Evolutionary conservation across 2,113 vertebrate species (phyloP), one percentile per base, ranked within the genome.

Genomic region (Suncus etruscus): DNA sequence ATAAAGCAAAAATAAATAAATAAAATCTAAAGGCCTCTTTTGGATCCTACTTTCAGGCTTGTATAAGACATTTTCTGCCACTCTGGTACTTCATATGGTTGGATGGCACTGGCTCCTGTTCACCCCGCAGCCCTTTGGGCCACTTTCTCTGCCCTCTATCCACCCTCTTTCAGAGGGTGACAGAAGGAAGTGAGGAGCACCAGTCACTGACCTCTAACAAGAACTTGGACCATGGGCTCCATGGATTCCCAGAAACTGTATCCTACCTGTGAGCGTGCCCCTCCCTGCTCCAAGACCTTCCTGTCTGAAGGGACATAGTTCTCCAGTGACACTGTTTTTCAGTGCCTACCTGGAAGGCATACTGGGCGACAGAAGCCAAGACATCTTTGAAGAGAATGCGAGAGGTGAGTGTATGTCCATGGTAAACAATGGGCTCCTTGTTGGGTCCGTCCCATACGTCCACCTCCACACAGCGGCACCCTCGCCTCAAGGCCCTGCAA

Each of bases 361-460:
- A 99, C 87, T 99, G 98, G 79, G 97, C 98, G 72, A 99, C 86
- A 3, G 98, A 98, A 27, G 97, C 96, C 91, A 99, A 95, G 1
- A 99, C 98, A 32, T 99, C 99, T 96, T 97, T 98, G 95, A 99
- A 99, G 27, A 98, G 98, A 95, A 99, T 99, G 95, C 99, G 99
- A 79, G 99, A 99, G 25, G 99, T 99, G 87, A 99, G 96, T 4
- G 99, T 99, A 96, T 99, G 98, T 79, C 99, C 99, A 0, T 99
- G 99, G 93, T 99, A 99, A 80, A 99, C 99, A 0, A 99, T 94
- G 0, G 99, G 99, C 89, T 99, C 99, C 83, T 98, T 99, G 0
- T 97, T 98, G 0, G 98, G 97, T 86, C 99, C 99, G 2, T 99
- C 99, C 99, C 99, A 99, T 95, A 98, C 98, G 96, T 99, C 99